These are phyloP conservation scores for Cladorhizidae sp. DNA, from an alignment of 37 sponge, comb jelly and placozoan genomes.

Conservation along the genomic window DNA sequence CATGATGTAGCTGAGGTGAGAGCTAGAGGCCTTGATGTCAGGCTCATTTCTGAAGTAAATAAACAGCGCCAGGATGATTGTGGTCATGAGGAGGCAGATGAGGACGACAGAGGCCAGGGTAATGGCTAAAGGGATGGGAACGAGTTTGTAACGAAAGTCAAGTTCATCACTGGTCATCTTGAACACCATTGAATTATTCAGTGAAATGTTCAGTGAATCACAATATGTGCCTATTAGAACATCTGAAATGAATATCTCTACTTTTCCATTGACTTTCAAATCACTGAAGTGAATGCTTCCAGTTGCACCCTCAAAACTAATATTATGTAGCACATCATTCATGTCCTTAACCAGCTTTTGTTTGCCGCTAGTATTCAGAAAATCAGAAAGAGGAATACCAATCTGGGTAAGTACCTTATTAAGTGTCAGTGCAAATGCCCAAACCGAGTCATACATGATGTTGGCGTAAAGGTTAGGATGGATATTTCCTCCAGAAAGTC, in stretches of 20 bases:
- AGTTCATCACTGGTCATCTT: neutral
- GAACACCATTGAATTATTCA: neutral
- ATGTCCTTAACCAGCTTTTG: neutral
- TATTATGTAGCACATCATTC: neutral
- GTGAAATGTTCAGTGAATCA: neutral
- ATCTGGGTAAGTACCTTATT: neutral
- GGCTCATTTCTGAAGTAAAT: neutral
- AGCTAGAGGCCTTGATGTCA: constrained; percentile 16
- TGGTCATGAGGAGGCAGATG: neutral
- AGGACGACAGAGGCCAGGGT: neutral
- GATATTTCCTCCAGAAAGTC: neutral
- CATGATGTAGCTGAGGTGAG: constrained; percentile 18
- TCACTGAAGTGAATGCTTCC: constrained; percentile 1
- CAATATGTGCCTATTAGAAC: neutral
- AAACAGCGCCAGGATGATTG: neutral
- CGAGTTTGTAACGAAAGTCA: neutral
- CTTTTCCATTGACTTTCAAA: neutral
- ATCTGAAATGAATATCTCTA: neutral
- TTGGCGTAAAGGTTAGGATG: constrained; percentile 16
- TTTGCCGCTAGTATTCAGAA: neutral
- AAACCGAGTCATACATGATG: constrained; percentile 18
- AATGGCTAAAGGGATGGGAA: neutral
- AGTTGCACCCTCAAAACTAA: constrained; percentile 6
- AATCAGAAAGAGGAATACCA: neutral
- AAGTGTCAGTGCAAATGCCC: constrained; percentile 13